Percentiles rank a stretch among this genome's conserved stretches.
Evolutionary conservation across 2,888 invertebrate genomes (phyloP).

Genomic region (Spilarctia lutea): DNA sequence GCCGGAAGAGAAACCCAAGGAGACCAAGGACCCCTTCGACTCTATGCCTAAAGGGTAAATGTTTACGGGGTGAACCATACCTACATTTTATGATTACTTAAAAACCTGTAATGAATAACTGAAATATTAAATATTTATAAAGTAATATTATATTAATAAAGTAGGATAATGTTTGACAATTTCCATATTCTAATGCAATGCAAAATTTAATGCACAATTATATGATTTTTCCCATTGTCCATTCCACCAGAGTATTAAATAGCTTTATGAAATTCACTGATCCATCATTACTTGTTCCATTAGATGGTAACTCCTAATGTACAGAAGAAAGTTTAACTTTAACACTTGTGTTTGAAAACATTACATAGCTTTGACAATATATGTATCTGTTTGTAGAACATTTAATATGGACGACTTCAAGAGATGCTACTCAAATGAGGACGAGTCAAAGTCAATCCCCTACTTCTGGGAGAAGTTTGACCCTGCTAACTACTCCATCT

Average conservation of each 20-base stretch:
- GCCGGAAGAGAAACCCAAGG: conserved; percentile 91
- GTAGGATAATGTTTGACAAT: too few relatives aligned
- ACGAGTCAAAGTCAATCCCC: conserved; percentile 96
- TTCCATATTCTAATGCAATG: too few relatives aligned
- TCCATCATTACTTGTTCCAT: too few relatives aligned
- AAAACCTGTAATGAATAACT: not conserved
- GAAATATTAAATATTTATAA: not conserved
- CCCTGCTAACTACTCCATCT: conserved; percentile 97
- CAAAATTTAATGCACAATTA: too few relatives aligned
- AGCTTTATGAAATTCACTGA: too few relatives aligned
- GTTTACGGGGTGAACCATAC: not conserved
- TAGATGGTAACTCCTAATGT: too few relatives aligned
- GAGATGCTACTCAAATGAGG: conserved; percentile 98
- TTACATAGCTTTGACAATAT: too few relatives aligned
- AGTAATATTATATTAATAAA: too few relatives aligned
- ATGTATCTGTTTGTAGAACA: conserved; percentile 80
- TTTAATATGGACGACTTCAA: conserved; percentile 99
- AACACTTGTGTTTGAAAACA: too few relatives aligned
- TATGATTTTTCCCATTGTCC: too few relatives aligned
- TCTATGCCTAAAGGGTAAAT: conserved; percentile 93
- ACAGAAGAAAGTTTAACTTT: too few relatives aligned
- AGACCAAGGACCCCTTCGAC: conserved; percentile 97
- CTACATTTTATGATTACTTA: not conserved
- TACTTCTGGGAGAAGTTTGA: conserved; percentile 99
- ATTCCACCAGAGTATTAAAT: too few relatives aligned